Base-by-base conservation (phyloP, 2,797 vertebrate species). In the Sebastes steindachneri region DNA sequence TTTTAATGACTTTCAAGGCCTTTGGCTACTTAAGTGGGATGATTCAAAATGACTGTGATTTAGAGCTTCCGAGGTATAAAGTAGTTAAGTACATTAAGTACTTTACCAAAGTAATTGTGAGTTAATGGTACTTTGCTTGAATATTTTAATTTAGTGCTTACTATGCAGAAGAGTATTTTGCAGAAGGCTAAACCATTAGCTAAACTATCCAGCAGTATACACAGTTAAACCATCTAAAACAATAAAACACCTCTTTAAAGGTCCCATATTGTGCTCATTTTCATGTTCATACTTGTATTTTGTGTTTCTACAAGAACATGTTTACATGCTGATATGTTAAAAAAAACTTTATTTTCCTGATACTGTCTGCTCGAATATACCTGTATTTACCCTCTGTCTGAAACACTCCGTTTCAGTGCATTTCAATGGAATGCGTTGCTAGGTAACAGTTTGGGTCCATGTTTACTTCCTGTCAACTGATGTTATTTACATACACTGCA, bases 1-100 rank as follows among this genome's bases (percentile, higher is more conserved):
- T 60, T 79, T 87, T 53, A 88, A 87, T 77, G 57, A 75, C 74
- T 72, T 83, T 84, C 69, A 53, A 68, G 66, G 48, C 23, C 54
- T 53, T 31, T 11, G 64, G 41, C 57, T 31, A 51, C 31, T 23
- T 48, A n/a, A 66, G 45, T 11, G 54, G 35, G 65, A 75, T 68
- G 41, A 85, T 72, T 80, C 26, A 26, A 60, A 77, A 62, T 54
- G 29, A 45, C 33, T 11, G 41, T 54, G 41, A 82, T 84, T 74
- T 45, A 28, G 10, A 51, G 69, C 63, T 65, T 51, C 28, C 9
- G 58, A 19, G 15, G 21, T 48, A 19, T 41, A 51, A 82, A 79
- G 82, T 54, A 73, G 67, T 35, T 54, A 41, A 73, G 51, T 31
- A 60, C 63, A 21, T 11, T 33, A 54, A 26, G 65, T 51, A 31